Percentiles rank a stretch among this genome's conserved stretches.
phyloP scores from a whole-genome alignment of 2,888 invertebrate genomes.

The Corythucha ciliata region DNA sequence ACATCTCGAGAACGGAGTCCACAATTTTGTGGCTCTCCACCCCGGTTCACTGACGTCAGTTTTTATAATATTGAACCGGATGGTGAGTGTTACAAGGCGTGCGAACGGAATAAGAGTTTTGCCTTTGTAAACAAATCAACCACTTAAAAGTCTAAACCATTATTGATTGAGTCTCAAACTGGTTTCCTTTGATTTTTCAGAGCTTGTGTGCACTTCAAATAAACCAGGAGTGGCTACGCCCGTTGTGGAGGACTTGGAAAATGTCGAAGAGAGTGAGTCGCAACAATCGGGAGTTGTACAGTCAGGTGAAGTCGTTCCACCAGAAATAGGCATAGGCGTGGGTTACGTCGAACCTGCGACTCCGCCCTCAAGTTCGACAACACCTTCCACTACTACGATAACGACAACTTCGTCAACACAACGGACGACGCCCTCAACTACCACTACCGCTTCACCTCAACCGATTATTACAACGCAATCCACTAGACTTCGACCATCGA shows the following conservation, averaged over 20 bases:
- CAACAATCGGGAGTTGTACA: constrained; percentile 46
- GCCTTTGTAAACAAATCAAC: too few species aligned
- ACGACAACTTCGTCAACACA: constrained; percentile 41
- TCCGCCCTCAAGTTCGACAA: constrained; percentile 34
- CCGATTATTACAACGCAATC: constrained; percentile 25
- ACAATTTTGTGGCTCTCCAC: constrained; percentile 82
- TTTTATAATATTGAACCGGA: constrained; percentile 79
- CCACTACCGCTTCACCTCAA: constrained; percentile 30
- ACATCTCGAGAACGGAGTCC: constrained; percentile 85
- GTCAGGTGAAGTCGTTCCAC: constrained; percentile 35
- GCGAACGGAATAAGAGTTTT: too few species aligned
- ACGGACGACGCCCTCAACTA: constrained; percentile 39
- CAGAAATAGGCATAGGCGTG: constrained; percentile 38
- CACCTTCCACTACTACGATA: constrained; percentile 39
- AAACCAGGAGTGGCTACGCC: constrained; percentile 31
- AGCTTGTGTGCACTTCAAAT: constrained; percentile 41
- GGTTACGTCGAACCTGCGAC: constrained; percentile 41
- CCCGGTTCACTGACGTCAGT: constrained; percentile 65
- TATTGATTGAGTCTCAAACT: neutral
- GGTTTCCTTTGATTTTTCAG: constrained; percentile 35
- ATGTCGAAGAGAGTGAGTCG: constrained; percentile 42
- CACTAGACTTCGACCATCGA: constrained; percentile 21
- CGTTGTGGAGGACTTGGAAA: constrained; percentile 39
- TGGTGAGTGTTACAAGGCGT: too few species aligned
- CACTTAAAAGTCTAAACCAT: neutral